These are phyloP conservation scores for Chamaetylas fuelleborni DNA, from an alignment of 2,113 vertebrate genomes.

Conservation along the genomic window DNA sequence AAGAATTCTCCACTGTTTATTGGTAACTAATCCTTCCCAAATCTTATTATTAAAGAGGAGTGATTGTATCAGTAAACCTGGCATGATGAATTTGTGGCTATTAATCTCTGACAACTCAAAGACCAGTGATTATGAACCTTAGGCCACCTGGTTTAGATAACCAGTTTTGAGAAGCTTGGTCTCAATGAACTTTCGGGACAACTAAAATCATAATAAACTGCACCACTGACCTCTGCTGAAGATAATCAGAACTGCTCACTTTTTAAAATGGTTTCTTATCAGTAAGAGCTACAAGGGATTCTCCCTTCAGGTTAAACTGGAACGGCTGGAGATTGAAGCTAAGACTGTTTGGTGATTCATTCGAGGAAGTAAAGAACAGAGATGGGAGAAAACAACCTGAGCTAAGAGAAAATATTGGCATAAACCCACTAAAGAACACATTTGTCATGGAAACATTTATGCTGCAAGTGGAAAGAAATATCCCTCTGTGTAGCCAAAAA, in stretches of 20 bases:
- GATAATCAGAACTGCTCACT: not conserved
- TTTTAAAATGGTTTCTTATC: not conserved
- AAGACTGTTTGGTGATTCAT: not conserved
- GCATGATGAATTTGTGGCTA: not conserved
- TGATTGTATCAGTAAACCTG: not conserved
- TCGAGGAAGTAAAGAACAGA: not conserved
- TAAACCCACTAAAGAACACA: not conserved
- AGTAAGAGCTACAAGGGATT: not conserved
- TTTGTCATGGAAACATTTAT: not conserved
- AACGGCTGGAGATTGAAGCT: not conserved
- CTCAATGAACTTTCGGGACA: not conserved
- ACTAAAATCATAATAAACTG: not conserved
- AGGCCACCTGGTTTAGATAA: not conserved
- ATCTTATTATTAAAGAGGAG: not conserved
- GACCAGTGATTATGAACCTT: not conserved
- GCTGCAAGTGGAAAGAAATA: not conserved
- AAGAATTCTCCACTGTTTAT: not conserved
- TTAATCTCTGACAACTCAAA: not conserved
- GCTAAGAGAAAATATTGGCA: not conserved
- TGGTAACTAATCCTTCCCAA: not conserved
- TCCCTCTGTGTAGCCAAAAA: not conserved
- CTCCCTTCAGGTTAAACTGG: not conserved
- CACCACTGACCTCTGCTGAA: conserved; percentile 45
- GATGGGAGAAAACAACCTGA: not conserved
- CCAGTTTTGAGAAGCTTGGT: not conserved